Evolutionary conservation across 1,140 invertebrate genomes (phyloP), one percentile per base, ranked within the genome.

Genomic region (Elysia chlorotica): DNA sequence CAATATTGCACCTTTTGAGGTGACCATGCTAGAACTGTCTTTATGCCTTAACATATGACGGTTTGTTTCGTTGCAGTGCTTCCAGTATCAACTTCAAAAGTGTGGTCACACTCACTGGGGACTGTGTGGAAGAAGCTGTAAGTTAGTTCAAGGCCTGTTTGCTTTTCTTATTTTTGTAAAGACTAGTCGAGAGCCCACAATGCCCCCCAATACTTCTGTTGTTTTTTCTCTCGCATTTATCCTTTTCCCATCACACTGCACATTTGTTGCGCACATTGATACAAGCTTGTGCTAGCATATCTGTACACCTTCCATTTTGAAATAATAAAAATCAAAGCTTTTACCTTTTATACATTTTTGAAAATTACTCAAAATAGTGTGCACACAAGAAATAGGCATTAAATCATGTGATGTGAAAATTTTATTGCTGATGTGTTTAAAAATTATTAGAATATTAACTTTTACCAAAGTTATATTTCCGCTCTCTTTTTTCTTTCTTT

Each of bases 41-140:
- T n/a, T n/a, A n/a, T n/a, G n/a, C n/a, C n/a, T n/a, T n/a, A n/a
- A n/a, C n/a, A n/a, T n/a, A n/a, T n/a, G n/a, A n/a, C n/a, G n/a
- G n/a, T n/a, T n/a, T n/a, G n/a, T n/a, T n/a, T n/a, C n/a, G n/a
- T n/a, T n/a, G n/a, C n/a, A 70, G 67, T 70, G 67, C 53, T 17
- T 38, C 67, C 21, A 70, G 67, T 25, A 19, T 71, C 2, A 62
- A 71, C 23, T 63, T 62, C 1, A 71, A 71, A 33, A 53, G 69
- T 63, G 30, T 71, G 6, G 69, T 63, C 1, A 71, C 69, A 6
- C 59, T 71, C 0, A 38, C 19, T 33, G 69, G 69, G 37, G 69
- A 71, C 37, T 31, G 36, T 48, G 28, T 71, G 28, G 54, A 71
- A 23, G 69, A n/a, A 5, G 69, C 69, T 30, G 69, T 71, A 63